Evolutionary conservation across 1,140 invertebrate genomes (phyloP), one percentile per base, ranked within the genome.

Genomic region (Zaprionus lachaisei): DNA sequence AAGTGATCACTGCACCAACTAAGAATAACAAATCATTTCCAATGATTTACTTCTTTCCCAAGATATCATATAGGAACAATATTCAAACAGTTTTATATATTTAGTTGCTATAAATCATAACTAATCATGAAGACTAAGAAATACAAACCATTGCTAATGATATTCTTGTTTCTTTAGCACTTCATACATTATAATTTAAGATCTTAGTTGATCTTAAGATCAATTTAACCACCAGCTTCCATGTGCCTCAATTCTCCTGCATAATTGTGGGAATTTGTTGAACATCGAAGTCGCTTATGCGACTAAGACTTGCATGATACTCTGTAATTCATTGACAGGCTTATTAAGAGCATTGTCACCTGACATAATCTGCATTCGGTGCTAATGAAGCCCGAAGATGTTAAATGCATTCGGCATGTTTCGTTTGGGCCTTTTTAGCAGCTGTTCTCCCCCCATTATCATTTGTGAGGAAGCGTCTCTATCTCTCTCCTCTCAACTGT

Each of bases 381-480:
- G 54, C 67, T 70, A 75, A 75, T 75, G 72, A 75, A 71, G 67
- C 60, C 24, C 34, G 38, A 41, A 41, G 38, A n/a, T 41, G 38
- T 6, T 15, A 41, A 17, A 38, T 37, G 17, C 17, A 11, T 20
- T 49, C 17, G 47, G 47, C 6, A 22, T 38, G 51, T 63, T 44
- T 31, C 56, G 22, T 24, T 55, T 34, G 31, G 22, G 22, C 28
- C 68, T 71, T 64, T 56, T 71, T 71, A 72, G 68, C 73, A 72
- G 73, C 69, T 72, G 51, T 64, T 64, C 44, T 41, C 41, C 67
- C 44, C 54, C 41, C 67, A 75, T 64, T 75, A 75, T 71, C 72
- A 64, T 63, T 58, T 58, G 72, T 38, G 44, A 72, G 44, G 28
- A 57, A 65, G 26, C 37, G 37, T 20, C n/a, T 49, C 44, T 17